Evolutionary conservation across 1,140 invertebrate species (phyloP).

Genomic region (Frieseomelitta varia): DNA sequence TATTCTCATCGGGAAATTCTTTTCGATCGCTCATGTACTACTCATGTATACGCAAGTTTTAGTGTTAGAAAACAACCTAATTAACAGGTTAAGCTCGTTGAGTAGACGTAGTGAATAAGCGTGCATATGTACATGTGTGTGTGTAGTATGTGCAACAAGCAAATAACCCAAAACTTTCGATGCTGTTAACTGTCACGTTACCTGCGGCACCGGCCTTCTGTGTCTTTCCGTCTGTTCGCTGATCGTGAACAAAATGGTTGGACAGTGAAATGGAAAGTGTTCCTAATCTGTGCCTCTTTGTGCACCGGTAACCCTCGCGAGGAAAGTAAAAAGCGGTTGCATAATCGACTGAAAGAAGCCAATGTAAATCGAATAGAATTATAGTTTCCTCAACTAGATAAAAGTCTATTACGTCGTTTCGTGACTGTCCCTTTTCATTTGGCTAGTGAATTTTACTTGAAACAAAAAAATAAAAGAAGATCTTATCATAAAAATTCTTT

Average conservation of each 20-base stretch:
- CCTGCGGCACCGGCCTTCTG: neutral
- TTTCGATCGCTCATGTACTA: neutral
- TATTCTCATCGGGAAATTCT: too few species aligned
- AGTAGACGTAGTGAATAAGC: too few species aligned
- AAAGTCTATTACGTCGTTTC: neutral
- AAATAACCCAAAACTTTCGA: neutral
- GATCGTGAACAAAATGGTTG: neutral
- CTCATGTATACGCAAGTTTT: neutral
- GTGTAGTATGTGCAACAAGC: too few species aligned
- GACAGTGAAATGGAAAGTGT: conserved; percentile 24
- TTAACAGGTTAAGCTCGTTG: neutral
- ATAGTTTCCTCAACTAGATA: neutral
- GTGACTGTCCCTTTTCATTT: neutral
- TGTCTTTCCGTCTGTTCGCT: neutral
- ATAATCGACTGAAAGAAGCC: neutral
- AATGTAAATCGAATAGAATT: neutral
- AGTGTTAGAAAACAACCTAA: neutral
- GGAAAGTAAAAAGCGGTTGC: conserved; percentile 9
- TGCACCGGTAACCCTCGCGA: neutral
- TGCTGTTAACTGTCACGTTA: neutral
- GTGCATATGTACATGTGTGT: too few species aligned
- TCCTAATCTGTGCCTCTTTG: neutral
- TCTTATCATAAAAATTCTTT: too few species aligned
- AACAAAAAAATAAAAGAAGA: too few species aligned
- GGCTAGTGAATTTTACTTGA: neutral